Evolutionary conservation across 2,113 vertebrate genomes (phyloP).

Genomic region (Phylloscopus trochilus): DNA sequence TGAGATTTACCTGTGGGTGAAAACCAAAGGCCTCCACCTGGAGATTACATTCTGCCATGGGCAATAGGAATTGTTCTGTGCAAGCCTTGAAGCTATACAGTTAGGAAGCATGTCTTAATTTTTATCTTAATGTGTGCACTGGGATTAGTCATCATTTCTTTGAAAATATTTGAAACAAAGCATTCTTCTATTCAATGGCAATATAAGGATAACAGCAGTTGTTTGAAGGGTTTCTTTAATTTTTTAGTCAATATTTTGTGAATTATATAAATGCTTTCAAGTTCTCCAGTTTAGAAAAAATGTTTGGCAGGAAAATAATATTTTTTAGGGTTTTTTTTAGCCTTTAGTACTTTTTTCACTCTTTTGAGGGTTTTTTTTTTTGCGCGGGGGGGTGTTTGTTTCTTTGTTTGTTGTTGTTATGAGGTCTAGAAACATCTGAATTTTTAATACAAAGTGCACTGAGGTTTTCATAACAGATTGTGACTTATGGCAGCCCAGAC

Average conservation of each 20-base stretch:
- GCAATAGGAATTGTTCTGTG: not conserved
- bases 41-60: not conserved
- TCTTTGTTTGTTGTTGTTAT: not conserved
- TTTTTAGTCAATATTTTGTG: not conserved
- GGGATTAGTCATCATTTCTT: not conserved
- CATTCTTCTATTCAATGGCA: not conserved
- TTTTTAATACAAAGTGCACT: not conserved
- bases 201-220: not conserved
- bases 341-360: not conserved
- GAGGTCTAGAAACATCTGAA: not conserved
- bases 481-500: not conserved
- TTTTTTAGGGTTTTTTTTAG: not conserved
- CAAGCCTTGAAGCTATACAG: not conserved
- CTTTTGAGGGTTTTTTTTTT: too few relatives aligned
- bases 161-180: not conserved
- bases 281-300: not conserved
- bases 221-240: not conserved
- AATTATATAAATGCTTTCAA: not conserved
- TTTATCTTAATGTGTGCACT: not conserved
- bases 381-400: too few relatives aligned
- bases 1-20: not conserved
- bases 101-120: fast-evolving
- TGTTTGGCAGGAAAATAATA: not conserved
- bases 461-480: not conserved
- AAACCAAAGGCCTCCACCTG: not conserved